Evolutionary conservation across 2,888 invertebrate genomes (phyloP).

Genomic region (Sminthurides aquaticus): DNA sequence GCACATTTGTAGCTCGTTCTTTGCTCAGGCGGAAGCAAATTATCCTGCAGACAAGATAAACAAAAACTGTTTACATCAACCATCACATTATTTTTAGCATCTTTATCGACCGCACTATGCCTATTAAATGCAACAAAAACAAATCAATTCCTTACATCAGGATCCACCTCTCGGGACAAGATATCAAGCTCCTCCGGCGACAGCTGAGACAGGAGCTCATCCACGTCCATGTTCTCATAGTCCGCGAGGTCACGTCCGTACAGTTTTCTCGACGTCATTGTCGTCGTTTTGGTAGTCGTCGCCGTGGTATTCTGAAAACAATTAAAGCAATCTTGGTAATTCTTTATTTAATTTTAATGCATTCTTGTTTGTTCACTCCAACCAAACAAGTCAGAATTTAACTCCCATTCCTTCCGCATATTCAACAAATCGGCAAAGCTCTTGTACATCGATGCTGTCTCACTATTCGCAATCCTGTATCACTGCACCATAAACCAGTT

Average conservation of each 20-base stretch:
- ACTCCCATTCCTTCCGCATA: too few species aligned
- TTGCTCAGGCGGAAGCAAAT: constrained; percentile 90
- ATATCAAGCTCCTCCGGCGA: constrained; percentile 93
- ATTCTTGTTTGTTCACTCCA: too few species aligned
- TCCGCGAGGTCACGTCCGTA: constrained; percentile 82
- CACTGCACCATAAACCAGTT: too few species aligned
- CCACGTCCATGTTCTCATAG: constrained; percentile 92
- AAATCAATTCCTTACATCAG: constrained; percentile 98
- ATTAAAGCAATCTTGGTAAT: constrained; percentile 20
- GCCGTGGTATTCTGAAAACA: constrained; percentile 69
- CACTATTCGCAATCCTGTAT: too few species aligned
- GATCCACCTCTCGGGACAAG: constrained; percentile 97
- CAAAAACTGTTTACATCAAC: too few species aligned
- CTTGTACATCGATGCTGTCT: too few species aligned
- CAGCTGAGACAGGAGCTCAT: constrained; percentile 84
- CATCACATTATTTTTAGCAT: background rate
- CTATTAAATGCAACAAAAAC: too few species aligned
- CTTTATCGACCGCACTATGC: background rate
- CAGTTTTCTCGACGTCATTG: constrained; percentile 81
- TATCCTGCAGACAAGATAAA: constrained; percentile 64
- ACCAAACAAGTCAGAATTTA: too few species aligned
- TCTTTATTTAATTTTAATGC: background rate
- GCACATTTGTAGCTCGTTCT: constrained; percentile 92
- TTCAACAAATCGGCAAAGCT: too few species aligned
- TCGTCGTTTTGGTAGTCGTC: constrained; percentile 72